Evolutionary conservation across 2,113 vertebrate species (phyloP).

Genomic region (Erythrocercus mccallii): DNA sequence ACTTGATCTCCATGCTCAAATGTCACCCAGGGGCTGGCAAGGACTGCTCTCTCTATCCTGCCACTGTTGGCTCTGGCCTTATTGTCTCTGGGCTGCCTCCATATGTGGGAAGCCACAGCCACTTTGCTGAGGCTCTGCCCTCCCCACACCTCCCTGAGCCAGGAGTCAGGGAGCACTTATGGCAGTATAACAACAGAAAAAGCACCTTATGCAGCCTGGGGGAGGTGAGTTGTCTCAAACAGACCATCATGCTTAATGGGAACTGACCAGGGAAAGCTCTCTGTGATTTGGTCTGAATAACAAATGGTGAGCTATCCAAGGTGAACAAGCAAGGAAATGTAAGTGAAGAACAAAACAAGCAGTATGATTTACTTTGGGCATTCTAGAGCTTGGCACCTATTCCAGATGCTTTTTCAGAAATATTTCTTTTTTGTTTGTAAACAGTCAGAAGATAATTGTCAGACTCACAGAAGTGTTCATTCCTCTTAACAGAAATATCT

Average conservation of each 20-base stretch:
- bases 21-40: background rate
- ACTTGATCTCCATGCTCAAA: background rate
- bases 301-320: background rate
- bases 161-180: background rate
- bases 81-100: background rate
- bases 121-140: background rate
- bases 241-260: background rate
- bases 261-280: background rate
- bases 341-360: background rate
- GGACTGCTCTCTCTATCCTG: background rate
- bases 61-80: background rate
- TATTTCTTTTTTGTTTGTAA: background rate
- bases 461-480: background rate
- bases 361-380: background rate
- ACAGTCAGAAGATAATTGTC: background rate
- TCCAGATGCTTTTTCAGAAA: background rate
- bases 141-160: background rate
- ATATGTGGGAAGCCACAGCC: accelerated
- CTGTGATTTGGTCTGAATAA: background rate
- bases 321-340: background rate
- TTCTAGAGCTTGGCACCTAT: background rate
- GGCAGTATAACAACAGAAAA: background rate
- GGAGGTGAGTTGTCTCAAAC: background rate
- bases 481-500: background rate
- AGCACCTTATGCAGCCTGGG: accelerated